Evolutionary conservation across 2,113 vertebrate species (phyloP), one percentile per base, ranked within the genome.

Genomic region (Ageneiosus marmoratus): DNA sequence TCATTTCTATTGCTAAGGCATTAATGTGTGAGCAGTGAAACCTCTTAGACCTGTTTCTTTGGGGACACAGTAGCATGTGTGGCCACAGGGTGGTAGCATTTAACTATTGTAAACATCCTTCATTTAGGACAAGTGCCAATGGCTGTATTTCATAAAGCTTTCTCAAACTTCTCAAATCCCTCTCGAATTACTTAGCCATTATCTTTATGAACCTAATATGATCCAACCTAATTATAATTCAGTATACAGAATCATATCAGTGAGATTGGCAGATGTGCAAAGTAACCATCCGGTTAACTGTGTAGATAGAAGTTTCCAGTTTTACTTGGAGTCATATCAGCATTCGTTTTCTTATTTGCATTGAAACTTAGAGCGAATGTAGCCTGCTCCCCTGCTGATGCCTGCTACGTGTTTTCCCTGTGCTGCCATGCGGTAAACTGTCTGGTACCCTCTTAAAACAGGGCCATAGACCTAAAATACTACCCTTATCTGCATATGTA

Each of bases 401-500:
- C 84, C 79, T 86, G 79, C 51, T 83, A 69, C 65, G 83, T 83
- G 81, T 77, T 63, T 74, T 84, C 75, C 63, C 77, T 85, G 82
- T 84, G 50, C 34, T 67, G 77, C 82, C 80, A 78, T 81, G 86
- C 80, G 79, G 58, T 58, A 90, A 79, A 32, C 86, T 91, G 77
- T 84, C 79, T 80, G 79, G 83, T 55, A 46, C n/a, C 69, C 72
- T 77, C 67, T 83, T 22, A 91, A 91, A 88, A 91, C 87, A 90
- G 91, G 84, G 84, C 91, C 91, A 90, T 88, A 89, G 89, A 91
- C 86, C 89, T 92, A 90, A 89, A 86, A 91, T 88, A 89, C 86
- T 91, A 87, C 89, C 91, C 90, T 93, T 92, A 93, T 94, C 94
- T 94, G 92, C 93, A 92, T 93, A 91, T 93, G 92, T 95, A 93